Evolutionary conservation across 2,113 vertebrate genomes (phyloP), one percentile per base, ranked within the genome.

Genomic region (Sinocyclocheilus anshuiensis): DNA sequence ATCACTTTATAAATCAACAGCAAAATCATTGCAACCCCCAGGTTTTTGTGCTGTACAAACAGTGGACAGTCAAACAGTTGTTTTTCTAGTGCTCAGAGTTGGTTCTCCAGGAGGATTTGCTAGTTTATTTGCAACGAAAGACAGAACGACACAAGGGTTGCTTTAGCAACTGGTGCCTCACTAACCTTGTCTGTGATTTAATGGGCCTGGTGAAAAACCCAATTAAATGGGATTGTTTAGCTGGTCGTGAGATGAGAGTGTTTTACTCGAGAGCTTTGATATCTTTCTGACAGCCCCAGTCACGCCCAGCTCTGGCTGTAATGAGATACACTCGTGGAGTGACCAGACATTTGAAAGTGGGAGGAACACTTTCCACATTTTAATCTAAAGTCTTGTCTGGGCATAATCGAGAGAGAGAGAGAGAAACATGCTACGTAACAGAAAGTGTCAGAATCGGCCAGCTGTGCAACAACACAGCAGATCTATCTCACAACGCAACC

Each of bases 181-280:
- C 45, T 86, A 88, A 61, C 82, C 84, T 89, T 88, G 91, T 91
- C 92, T 89, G 78, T 83, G 86, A 89, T 91, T 89, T 92, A 93
- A 93, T 92, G 91, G 81, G 87, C 87, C 77, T 77, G 89, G 77
- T 91, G 91, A 86, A 89, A 91, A 92, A 93, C 92, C 82, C 89
- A 93, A 93, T 93, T 91, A 92, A 89, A 86, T 74, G 84, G 92
- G 91, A 93, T 92, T 92, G 93, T 92, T 90, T 0, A 71, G 86
- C 90, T 90, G 83, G 6, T 83, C 87, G 74, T 92, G 89, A 86
- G 69, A 72, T 77, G 80, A 69, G 81, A 89, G 45, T 76, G 65
- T 82, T 85, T 89, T 77, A 89, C 86, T 88, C 87, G 22, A 83
- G 86, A 45, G 65, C 86, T 84, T 88, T 89, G 86, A 91, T 90